A percentile compares a stretch with the other conserved stretches of the same genome.
Evolutionary conservation across 1,140 invertebrate genomes (phyloP).

Genomic region (Rhopalosiphum padi): DNA sequence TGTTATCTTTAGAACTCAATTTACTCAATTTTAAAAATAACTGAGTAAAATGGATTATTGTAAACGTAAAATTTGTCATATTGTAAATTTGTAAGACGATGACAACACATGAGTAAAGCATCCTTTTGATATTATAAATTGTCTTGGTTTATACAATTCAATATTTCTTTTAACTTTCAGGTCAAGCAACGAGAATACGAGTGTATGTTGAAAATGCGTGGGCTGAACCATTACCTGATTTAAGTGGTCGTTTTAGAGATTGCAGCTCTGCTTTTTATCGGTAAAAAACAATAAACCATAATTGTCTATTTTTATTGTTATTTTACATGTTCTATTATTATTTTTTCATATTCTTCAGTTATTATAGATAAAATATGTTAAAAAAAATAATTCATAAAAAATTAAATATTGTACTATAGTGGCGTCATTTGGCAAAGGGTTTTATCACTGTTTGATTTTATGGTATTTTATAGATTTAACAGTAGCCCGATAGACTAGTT

Average conservation of each 20-base stretch:
- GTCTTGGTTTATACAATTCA: background rate
- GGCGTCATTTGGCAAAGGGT: too few relatives aligned
- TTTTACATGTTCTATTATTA: too few relatives aligned
- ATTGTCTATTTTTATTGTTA: too few relatives aligned
- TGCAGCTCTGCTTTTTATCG: constrained; percentile 27
- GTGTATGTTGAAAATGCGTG: background rate
- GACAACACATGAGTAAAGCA: background rate
- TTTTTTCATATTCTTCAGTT: too few relatives aligned
- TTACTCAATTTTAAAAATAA: background rate
- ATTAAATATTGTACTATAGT: too few relatives aligned
- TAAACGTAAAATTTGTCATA: background rate
- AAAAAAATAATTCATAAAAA: too few relatives aligned
- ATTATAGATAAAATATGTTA: too few relatives aligned
- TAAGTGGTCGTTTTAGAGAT: constrained; percentile 42
- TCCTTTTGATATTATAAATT: background rate
- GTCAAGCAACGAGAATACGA: background rate
- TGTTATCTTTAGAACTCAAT: background rate
- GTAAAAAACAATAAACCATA: background rate
- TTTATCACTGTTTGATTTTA: too few relatives aligned
- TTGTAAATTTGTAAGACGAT: background rate
- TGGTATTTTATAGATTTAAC: too few relatives aligned
- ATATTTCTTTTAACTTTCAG: background rate
- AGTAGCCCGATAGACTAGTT: too few relatives aligned
- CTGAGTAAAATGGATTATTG: background rate
- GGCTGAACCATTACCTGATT: constrained; percentile 46